These are phyloP conservation scores for Aptenodytes forsteri DNA, from an alignment of 2,113 vertebrate species.

Conservation along the genomic window DNA sequence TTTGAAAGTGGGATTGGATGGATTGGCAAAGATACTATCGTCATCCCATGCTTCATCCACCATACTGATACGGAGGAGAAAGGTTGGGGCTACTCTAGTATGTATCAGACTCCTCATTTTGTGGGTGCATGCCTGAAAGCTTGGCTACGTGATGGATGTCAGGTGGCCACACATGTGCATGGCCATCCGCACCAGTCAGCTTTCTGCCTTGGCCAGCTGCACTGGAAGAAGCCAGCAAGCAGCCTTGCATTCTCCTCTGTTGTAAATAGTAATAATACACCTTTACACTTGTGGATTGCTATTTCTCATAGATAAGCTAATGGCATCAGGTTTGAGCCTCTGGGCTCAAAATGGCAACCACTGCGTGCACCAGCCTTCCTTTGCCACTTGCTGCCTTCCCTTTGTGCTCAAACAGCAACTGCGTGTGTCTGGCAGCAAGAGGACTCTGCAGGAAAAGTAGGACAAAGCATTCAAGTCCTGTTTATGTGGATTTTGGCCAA, in stretches of 20 bases:
- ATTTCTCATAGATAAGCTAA: accelerated
- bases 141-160: neutral
- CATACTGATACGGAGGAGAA: neutral
- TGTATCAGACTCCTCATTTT: neutral
- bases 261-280: neutral
- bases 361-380: neutral
- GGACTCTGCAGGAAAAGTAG: too few relatives aligned
- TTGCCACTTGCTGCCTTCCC: neutral
- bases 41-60: neutral
- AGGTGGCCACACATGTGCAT: neutral
- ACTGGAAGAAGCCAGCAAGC: neutral
- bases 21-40: neutral
- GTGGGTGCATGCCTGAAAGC: neutral
- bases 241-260: neutral
- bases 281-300: neutral
- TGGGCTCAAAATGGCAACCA: accelerated
- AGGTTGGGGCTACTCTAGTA: neutral
- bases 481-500: neutral
- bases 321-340: neutral
- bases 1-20: neutral
- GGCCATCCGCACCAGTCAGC: neutral
- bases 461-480: neutral
- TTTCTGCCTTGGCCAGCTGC: neutral
- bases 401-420: neutral
- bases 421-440: neutral